Percentiles rank a stretch among this genome's conserved stretches.
phyloP scores from a whole-genome alignment of 2,797 vertebrate species.

The Dipus sagitta region DNA sequence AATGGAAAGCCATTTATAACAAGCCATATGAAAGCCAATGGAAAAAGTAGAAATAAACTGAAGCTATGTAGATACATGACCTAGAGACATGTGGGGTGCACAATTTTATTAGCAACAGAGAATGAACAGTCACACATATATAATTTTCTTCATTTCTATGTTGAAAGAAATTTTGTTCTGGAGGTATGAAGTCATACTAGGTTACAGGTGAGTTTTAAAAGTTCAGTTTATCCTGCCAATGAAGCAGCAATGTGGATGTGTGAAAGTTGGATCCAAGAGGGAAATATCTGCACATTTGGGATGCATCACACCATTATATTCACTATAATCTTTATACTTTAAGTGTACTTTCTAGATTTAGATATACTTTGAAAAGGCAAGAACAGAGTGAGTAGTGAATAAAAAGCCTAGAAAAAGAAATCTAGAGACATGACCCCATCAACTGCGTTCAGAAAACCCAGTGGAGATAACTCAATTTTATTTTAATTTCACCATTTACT shows the following conservation, averaged over 20 bases:
- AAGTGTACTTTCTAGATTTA: slow-evolving; percentile 29
- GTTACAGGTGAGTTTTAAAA: slow-evolving; percentile 18
- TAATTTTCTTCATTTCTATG: background rate
- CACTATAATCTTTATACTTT: background rate
- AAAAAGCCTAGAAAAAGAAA: slow-evolving; percentile 34
- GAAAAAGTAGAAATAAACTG: slow-evolving; percentile 28
- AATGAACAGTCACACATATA: background rate
- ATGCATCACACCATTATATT: slow-evolving; percentile 20
- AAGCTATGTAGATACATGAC: background rate
- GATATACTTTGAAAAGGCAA: slow-evolving; percentile 4
- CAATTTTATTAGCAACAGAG: background rate
- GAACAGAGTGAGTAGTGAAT: background rate
- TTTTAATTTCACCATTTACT: background rate
- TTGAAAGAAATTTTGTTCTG: slow-evolving; percentile 34
- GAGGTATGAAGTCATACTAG: background rate
- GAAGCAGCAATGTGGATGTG: background rate
- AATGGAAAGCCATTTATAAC: background rate
- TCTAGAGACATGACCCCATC: background rate
- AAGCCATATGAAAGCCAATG: background rate
- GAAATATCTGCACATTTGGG: slow-evolving; percentile 39
- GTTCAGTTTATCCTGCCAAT: background rate
- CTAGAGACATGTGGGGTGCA: background rate
- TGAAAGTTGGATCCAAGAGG: background rate
- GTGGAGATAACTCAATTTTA: background rate
- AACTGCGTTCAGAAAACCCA: slow-evolving; percentile 5